These are phyloP conservation scores for Leucophenga maculata DNA, from an alignment of 2,888 invertebrate genomes.

Conservation along the genomic window DNA sequence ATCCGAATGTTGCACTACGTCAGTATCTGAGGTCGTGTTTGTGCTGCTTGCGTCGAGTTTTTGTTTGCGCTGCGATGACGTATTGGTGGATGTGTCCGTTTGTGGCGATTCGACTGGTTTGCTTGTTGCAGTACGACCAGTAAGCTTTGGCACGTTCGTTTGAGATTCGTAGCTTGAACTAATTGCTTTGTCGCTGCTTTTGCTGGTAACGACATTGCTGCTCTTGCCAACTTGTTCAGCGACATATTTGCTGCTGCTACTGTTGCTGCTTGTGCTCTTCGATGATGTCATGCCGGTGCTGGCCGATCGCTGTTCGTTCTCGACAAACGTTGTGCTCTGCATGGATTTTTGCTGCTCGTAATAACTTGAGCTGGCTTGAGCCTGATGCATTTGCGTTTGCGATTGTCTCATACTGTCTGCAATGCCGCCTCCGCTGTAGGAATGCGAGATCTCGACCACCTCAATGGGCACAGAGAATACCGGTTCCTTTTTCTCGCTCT, in stretches of 20 bases:
- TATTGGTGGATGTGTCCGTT: slow-evolving; percentile 50
- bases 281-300: slow-evolving; percentile 67
- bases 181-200: slow-evolving; percentile 39
- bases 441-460: slow-evolving; percentile 57
- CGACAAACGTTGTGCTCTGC: slow-evolving; percentile 16
- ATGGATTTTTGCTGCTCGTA: slow-evolving; percentile 53
- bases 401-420: slow-evolving; percentile 47
- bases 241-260: slow-evolving; percentile 45
- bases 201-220: slow-evolving; percentile 44
- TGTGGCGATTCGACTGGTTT: slow-evolving; percentile 48
- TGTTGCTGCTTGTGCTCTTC: slow-evolving; percentile 24
- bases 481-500: slow-evolving; percentile 65
- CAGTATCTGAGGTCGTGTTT: background rate
- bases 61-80: slow-evolving; percentile 40
- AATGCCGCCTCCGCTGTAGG: slow-evolving; percentile 29
- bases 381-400: slow-evolving; percentile 43
- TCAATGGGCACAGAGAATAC: slow-evolving; percentile 68
- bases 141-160: slow-evolving; percentile 50
- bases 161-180: slow-evolving; percentile 52
- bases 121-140: slow-evolving; percentile 26
- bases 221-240: slow-evolving; percentile 56
- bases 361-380: slow-evolving; percentile 52
- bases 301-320: slow-evolving; percentile 30
- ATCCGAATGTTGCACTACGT: slow-evolving; percentile 6
- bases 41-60: slow-evolving; percentile 11